Evolutionary conservation across 2,888 invertebrate species (phyloP).

Genomic region (Sarcophaga rosellei): DNA sequence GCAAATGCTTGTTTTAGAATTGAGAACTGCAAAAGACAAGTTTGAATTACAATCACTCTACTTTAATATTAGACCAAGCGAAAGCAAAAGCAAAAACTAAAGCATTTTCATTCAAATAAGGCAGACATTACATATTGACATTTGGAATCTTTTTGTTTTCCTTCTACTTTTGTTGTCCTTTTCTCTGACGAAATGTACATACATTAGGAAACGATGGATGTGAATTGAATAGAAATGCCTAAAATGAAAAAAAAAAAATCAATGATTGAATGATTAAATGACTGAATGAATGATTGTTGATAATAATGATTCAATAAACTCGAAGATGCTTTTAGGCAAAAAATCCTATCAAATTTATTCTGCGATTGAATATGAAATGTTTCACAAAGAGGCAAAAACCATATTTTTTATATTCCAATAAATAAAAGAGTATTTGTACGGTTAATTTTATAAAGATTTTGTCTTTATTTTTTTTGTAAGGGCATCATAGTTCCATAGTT

Average conservation of each 20-base stretch:
- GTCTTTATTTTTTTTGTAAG: no score
- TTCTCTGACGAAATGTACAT: conserved; percentile 13
- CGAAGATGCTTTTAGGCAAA: neutral
- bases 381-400: conserved; percentile 3
- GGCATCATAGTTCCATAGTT: no score
- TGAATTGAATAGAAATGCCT: neutral
- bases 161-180: neutral
- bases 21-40: conserved; percentile 3
- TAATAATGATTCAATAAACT: neutral
- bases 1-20: neutral
- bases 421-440: no score
- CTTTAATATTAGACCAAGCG: conserved; percentile 20
- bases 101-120: neutral
- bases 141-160: conserved; percentile 27
- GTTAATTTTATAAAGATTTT: no score
- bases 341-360: conserved; percentile 18
- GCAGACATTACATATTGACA: conserved; percentile 21
- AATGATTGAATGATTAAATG: neutral
- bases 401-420: no score
- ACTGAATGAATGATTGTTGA: neutral
- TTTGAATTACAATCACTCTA: neutral
- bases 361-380: neutral
- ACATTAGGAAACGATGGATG: neutral
- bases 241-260: neutral
- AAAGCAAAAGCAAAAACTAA: neutral